Evolutionary conservation across 2,797 vertebrate species (phyloP).

Genomic region (Sternarchorhynchus goeldii): DNA sequence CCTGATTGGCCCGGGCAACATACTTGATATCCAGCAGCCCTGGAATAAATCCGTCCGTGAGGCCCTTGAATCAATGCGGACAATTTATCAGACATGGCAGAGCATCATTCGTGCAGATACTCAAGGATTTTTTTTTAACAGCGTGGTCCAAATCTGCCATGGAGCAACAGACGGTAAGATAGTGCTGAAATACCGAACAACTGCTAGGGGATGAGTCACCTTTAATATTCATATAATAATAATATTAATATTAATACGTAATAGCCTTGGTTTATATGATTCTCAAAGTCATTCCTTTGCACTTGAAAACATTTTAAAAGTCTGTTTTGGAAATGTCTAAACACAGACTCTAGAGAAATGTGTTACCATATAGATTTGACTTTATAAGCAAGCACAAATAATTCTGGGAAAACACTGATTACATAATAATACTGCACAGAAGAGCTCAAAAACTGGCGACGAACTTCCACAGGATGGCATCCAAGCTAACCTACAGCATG

Average conservation of each 20-base stretch:
- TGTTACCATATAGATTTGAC: not conserved
- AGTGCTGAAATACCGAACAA: not conserved
- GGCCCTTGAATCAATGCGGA: constrained; percentile 19
- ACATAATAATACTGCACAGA: constrained; percentile 21
- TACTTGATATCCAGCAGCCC: not conserved
- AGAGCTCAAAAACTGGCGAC: not conserved
- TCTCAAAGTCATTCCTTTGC: not conserved
- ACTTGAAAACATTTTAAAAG: not conserved
- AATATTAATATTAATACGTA: too few relatives aligned
- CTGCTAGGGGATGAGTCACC: not conserved
- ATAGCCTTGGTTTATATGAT: not conserved
- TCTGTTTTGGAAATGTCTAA: too few relatives aligned
- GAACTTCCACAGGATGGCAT: not conserved
- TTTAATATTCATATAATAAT: not conserved
- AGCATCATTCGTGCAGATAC: not conserved
- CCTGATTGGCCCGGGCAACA: constrained; percentile 17
- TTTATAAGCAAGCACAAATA: constrained; percentile 22
- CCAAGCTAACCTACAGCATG: not conserved
- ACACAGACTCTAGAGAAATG: too few relatives aligned
- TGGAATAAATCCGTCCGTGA: constrained; percentile 4
- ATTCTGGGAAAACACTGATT: not conserved
- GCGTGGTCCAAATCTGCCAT: not conserved
- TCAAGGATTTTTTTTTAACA: not conserved
- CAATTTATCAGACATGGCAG: constrained; percentile 1
- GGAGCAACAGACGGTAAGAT: too few relatives aligned